Conservation (phyloP, 2,797 vertebrate species). For the Cichlasoma orientale region DNA sequence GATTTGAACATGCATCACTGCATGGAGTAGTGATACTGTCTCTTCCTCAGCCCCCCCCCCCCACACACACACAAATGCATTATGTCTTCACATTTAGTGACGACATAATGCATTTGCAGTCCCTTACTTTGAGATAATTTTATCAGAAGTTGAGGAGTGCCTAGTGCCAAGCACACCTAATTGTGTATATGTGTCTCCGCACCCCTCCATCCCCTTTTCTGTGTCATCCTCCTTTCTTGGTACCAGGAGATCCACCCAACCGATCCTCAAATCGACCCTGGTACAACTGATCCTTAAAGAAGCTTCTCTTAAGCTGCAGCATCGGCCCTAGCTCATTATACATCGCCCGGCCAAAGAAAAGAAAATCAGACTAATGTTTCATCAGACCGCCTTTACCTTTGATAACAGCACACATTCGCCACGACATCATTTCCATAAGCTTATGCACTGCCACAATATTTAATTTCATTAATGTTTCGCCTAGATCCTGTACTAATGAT, state of each 20-base stretch:
- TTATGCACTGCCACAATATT: neutral
- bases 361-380: neutral
- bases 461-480: neutral
- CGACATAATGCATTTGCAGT: neutral
- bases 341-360: neutral
- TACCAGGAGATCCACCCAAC: neutral
- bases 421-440: neutral
- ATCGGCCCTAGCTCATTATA: neutral
- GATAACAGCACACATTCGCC: neutral
- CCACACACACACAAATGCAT: neutral
- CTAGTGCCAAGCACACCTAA: neutral
- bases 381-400: neutral
- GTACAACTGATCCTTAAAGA: neutral
- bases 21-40: neutral
- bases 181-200: neutral
- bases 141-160: too few species aligned
- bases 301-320: neutral
- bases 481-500: neutral
- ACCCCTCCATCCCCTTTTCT: neutral
- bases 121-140: neutral
- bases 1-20: neutral
- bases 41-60: neutral
- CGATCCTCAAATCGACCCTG: neutral
- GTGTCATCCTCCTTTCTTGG: neutral
- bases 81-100: neutral